These are phyloP conservation scores for Poeciliopsis infans DNA, from an alignment of 2,797 vertebrate species.

Conservation along the genomic window DNA sequence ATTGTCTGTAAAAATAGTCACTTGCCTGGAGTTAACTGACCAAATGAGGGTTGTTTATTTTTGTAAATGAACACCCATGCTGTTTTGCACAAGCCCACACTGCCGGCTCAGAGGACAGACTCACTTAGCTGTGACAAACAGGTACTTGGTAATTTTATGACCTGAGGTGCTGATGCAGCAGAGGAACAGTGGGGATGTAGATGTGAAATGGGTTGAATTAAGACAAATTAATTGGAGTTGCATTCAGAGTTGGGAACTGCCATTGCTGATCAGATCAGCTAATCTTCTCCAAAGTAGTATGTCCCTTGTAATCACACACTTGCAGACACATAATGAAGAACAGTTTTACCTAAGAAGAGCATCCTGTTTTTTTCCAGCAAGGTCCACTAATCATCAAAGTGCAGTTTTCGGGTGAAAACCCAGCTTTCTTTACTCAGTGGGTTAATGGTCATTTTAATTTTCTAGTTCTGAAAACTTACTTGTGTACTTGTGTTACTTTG, in stretches of 20 bases:
- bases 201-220: constrained; percentile 48
- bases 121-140: constrained; percentile 56
- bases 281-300: constrained; percentile 32
- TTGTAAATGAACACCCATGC: constrained; percentile 34
- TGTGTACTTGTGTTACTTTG: background rate
- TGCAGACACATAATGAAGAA: constrained; percentile 25
- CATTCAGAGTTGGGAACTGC: constrained; percentile 28
- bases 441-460: background rate
- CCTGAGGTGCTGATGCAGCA: constrained; percentile 47
- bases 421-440: background rate
- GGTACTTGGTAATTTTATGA: constrained; percentile 53
- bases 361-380: background rate
- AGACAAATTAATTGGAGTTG: constrained; percentile 45
- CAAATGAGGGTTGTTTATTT: constrained; percentile 33
- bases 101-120: constrained; percentile 34
- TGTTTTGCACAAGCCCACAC: constrained; percentile 22
- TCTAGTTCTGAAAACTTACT: background rate
- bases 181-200: constrained; percentile 3
- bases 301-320: constrained; percentile 14
- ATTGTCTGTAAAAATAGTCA: constrained; percentile 31
- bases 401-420: background rate
- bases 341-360: constrained; percentile 5
- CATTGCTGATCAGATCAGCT: constrained; percentile 44
- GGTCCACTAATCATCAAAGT: background rate
- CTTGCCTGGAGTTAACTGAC: constrained; percentile 26